phyloP scores from a whole-genome alignment of 2,888 invertebrate species.

The Ormyrus pomaceus region DNA sequence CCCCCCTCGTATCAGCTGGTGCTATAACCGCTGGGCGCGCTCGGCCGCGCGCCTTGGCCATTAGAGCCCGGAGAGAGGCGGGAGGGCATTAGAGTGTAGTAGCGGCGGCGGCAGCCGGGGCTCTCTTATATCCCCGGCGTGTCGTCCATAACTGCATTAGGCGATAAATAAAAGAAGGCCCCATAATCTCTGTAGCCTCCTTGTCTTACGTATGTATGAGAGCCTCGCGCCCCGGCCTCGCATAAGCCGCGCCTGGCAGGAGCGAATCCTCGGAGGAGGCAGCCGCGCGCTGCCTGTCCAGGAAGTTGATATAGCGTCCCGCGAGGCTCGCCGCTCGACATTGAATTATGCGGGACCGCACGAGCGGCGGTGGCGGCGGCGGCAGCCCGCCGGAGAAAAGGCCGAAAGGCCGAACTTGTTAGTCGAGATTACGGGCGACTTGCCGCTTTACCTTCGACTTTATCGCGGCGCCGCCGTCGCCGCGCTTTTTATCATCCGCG shows the following conservation, averaged over 20 bases:
- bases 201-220: conserved; percentile 40
- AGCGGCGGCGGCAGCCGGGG: neutral
- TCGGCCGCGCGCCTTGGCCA: conserved; percentile 10
- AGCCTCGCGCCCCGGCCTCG: neutral
- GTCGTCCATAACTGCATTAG: conserved; percentile 67
- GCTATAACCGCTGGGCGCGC: neutral
- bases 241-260: neutral
- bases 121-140: conserved; percentile 62
- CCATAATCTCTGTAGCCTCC: conserved; percentile 63
- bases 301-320: conserved; percentile 70
- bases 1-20: conserved; percentile 17
- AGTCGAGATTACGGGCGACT: conserved; percentile 64
- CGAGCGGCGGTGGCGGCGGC: neutral
- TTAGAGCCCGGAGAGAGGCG: conserved; percentile 27
- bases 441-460: neutral
- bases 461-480: no score
- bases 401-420: conserved; percentile 67
- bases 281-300: conserved; percentile 60
- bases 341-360: conserved; percentile 68
- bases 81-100: conserved; percentile 32
- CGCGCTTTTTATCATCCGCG: neutral
- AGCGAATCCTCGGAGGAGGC: conserved; percentile 42
- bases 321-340: conserved; percentile 67
- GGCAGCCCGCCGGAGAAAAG: conserved; percentile 37
- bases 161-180: conserved; percentile 70